Evolutionary conservation across 2,113 vertebrate species (phyloP).

Genomic region (Hippopotamus amphibius): DNA sequence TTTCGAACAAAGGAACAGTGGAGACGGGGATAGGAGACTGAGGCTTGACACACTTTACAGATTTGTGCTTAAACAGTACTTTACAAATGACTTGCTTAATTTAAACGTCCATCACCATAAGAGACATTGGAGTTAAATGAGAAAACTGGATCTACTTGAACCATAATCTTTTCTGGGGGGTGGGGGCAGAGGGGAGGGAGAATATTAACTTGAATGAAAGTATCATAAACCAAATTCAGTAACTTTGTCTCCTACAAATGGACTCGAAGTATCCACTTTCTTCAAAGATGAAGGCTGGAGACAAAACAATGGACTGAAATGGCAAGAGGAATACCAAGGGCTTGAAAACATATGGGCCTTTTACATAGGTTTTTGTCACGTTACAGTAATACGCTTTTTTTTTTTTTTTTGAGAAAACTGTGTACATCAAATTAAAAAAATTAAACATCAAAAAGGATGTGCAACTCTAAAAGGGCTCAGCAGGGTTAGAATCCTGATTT

Average conservation of each 20-base stretch:
- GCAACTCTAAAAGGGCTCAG: conserved; percentile 81
- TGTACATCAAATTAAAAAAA: conserved; percentile 70
- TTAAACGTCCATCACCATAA: conserved; percentile 67
- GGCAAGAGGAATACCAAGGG: conserved; percentile 48
- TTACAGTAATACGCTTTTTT: conserved; percentile 79
- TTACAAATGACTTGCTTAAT: conserved; percentile 81
- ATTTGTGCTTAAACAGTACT: conserved; percentile 86
- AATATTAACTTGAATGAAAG: conserved; percentile 59
- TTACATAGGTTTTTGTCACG: conserved; percentile 70
- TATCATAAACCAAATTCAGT: conserved; percentile 70
- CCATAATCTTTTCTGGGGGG: conserved; percentile 42
- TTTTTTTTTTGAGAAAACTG: conserved; percentile 74
- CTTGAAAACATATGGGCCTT: conserved; percentile 60
- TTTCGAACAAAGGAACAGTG: conserved; percentile 77
- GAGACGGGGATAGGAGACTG: conserved; percentile 46
- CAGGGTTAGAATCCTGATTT: conserved; percentile 79
- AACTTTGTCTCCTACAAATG: conserved; percentile 66
- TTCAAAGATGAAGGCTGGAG: conserved; percentile 74
- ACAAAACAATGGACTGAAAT: conserved; percentile 71
- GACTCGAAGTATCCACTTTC: conserved; percentile 68
- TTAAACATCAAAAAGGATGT: conserved; percentile 80
- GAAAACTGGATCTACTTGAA: conserved; percentile 75
- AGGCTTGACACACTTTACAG: conserved; percentile 76
- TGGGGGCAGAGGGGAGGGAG: not conserved
- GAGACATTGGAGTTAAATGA: conserved; percentile 67